Conservation (phyloP, 2,797 vertebrate species). For the Antrozous pallidus region DNA sequence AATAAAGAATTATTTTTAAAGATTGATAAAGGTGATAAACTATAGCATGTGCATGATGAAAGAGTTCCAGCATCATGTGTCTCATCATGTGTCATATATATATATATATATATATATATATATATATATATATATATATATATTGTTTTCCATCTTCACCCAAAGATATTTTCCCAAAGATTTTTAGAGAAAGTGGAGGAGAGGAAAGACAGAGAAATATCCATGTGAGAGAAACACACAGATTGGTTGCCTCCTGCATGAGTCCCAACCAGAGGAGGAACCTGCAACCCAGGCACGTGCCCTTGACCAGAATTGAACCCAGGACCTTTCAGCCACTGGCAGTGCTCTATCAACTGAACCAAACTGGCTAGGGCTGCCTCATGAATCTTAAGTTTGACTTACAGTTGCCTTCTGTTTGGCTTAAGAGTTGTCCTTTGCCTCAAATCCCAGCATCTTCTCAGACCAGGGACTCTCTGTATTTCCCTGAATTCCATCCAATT, state of each 20-base stretch:
- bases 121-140: no score
- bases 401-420: neutral
- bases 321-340: neutral
- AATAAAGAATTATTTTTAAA: neutral
- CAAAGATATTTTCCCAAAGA: neutral
- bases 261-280: neutral
- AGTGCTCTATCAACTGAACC: neutral
- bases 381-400: neutral
- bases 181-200: neutral
- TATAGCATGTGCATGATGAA: no score
- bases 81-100: no score
- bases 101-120: no score
- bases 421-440: neutral
- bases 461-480: neutral
- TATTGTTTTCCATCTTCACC: neutral
- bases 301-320: neutral
- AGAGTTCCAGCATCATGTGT: no score
- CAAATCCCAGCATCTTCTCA: neutral
- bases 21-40: no score
- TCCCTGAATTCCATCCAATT: neutral
- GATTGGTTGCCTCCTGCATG: neutral
- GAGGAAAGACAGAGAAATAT: neutral
- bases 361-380: neutral
- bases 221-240: neutral
- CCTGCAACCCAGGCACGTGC: neutral